phyloP scores from a whole-genome alignment of 1,140 invertebrate species.

The Lepidurus couesii region DNA sequence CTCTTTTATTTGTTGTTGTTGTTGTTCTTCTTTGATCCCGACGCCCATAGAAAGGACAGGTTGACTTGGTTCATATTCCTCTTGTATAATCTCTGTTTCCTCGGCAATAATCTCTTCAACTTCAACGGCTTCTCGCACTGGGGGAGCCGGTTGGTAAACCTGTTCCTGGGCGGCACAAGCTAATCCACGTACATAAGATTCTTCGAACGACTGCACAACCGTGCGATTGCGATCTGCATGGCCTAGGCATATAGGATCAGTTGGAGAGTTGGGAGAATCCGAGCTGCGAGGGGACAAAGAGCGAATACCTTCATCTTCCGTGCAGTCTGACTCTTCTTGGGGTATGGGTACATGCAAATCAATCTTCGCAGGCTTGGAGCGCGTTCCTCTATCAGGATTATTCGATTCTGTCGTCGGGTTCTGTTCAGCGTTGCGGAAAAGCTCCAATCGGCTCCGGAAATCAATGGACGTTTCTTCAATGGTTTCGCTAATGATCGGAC shows the following conservation, averaged over 20 bases:
- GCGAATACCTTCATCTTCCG: constrained; percentile 34
- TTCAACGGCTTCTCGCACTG: background rate
- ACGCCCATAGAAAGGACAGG: background rate
- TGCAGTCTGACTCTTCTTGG: constrained; percentile 27
- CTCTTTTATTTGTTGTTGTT: no score
- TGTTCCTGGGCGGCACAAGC: background rate
- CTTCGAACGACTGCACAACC: background rate
- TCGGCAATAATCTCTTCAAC: background rate
- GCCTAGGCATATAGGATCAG: background rate
- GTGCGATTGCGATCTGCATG: background rate
- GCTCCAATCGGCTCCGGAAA: background rate
- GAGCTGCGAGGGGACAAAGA: constrained; percentile 31
- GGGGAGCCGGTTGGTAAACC: background rate
- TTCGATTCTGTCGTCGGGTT: background rate
- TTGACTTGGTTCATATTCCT: background rate
- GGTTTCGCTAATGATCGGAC: background rate
- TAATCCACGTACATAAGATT: background rate
- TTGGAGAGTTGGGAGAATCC: constrained; percentile 4
- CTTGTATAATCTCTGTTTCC: background rate
- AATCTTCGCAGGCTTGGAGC: background rate
- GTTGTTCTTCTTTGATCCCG: background rate
- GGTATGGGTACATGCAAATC: constrained; percentile 7
- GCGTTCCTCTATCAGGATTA: background rate
- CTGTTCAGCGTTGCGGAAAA: constrained; percentile 23
- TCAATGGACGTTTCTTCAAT: constrained; percentile 21